These are phyloP conservation scores for Propithecus coquereli DNA, from an alignment of 2,113 vertebrate species.

Conservation along the genomic window DNA sequence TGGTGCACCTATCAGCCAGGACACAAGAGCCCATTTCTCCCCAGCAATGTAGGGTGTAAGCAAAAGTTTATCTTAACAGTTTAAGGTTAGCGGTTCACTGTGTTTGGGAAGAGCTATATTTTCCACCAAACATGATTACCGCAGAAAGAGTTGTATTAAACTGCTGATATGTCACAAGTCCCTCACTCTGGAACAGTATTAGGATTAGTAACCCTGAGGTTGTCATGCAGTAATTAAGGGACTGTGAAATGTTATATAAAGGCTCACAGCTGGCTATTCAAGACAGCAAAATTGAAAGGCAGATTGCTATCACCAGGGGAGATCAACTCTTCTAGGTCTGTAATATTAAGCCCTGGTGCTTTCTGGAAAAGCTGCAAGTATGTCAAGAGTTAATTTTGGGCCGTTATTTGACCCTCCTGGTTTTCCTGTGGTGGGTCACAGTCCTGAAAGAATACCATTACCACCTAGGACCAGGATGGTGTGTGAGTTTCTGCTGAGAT, in stretches of 20 bases:
- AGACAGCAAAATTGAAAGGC: slow-evolving; percentile 76
- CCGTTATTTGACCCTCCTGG: slow-evolving; percentile 20
- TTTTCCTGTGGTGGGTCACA: slow-evolving; percentile 38
- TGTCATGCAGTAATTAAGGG: slow-evolving; percentile 75
- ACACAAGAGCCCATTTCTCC: slow-evolving; percentile 14
- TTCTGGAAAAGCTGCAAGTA: slow-evolving; percentile 51
- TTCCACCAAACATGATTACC: slow-evolving; percentile 67
- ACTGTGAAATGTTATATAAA: slow-evolving; percentile 78
- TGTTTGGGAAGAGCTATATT: slow-evolving; percentile 47
- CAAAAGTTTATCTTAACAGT: slow-evolving; percentile 31
- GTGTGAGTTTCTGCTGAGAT: not conserved
- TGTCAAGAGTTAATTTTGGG: slow-evolving; percentile 73
- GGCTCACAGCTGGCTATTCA: slow-evolving; percentile 74
- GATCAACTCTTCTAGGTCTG: slow-evolving; percentile 55
- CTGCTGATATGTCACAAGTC: slow-evolving; percentile 47
- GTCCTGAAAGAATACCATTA: slow-evolving; percentile 49
- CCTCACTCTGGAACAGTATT: slow-evolving; percentile 33
- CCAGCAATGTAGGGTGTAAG: not conserved
- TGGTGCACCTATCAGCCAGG: not conserved
- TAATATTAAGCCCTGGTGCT: slow-evolving; percentile 47
- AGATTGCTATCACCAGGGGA: slow-evolving; percentile 76
- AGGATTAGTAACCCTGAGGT: slow-evolving; percentile 72
- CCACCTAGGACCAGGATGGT: not conserved
- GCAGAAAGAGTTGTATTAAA: slow-evolving; percentile 59
- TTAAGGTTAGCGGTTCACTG: slow-evolving; percentile 29